Evolutionary conservation across 1,140 invertebrate species (phyloP).

Genomic region (Goniozus legneri): DNA sequence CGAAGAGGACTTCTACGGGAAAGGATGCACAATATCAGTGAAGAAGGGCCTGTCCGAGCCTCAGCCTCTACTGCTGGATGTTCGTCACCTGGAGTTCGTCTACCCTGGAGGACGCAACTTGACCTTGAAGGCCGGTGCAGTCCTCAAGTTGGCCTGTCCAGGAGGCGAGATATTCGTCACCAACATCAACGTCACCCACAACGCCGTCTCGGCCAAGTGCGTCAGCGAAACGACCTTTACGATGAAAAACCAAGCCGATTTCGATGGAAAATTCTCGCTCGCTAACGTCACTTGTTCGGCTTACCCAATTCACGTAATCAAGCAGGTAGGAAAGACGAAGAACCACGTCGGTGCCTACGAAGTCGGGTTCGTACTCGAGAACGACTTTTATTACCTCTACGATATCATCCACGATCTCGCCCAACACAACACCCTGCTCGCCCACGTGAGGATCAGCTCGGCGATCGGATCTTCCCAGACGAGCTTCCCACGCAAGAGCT

Average conservation of each 20-base stretch:
- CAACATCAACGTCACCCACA: not conserved
- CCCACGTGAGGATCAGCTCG: not conserved
- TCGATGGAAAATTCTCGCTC: not conserved
- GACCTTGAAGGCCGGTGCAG: not conserved
- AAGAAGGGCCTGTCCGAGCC: not conserved
- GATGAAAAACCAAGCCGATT: not conserved
- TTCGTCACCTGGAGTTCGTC: not conserved
- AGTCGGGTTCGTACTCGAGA: not conserved
- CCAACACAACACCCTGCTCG: not conserved
- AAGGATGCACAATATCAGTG: not conserved
- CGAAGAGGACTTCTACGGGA: not conserved
- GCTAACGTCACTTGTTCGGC: not conserved
- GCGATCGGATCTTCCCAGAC: not conserved
- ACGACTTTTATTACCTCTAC: constrained; percentile 2
- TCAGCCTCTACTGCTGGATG: not conserved
- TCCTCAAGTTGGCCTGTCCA: not conserved
- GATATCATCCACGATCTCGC: not conserved
- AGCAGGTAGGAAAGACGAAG: not conserved
- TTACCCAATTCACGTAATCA: not conserved
- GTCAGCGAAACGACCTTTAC: not conserved
- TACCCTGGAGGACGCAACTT: not conserved
- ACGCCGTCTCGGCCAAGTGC: not conserved
- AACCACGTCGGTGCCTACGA: not conserved
- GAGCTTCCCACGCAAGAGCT: not conserved
- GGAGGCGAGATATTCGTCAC: not conserved